Evolutionary conservation across 2,113 vertebrate species (phyloP).

Genomic region (Notothenia rossii): DNA sequence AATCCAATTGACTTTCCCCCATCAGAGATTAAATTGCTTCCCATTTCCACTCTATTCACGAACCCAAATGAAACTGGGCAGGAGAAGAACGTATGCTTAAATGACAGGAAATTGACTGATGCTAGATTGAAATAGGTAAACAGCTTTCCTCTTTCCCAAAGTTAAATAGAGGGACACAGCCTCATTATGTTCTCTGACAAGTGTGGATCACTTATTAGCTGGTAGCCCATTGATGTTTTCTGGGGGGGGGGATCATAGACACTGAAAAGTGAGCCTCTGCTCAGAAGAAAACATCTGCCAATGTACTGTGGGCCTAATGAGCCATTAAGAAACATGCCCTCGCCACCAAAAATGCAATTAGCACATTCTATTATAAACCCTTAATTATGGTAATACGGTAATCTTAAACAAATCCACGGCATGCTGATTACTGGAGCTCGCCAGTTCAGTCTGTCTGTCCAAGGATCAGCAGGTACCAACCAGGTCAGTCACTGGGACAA

Average conservation of each 20-base stretch:
- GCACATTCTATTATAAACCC: conserved; percentile 86
- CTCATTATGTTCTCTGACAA: conserved; percentile 63
- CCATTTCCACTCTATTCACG: conserved; percentile 81
- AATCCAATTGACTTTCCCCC: conserved; percentile 82
- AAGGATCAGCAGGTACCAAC: conserved; percentile 81
- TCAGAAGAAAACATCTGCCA: conserved; percentile 84
- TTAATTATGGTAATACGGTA: conserved; percentile 87
- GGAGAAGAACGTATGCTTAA: conserved; percentile 74
- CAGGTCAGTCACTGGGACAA: conserved; percentile 82
- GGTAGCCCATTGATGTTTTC: conserved; percentile 48
- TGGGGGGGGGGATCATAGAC: conserved; percentile 64
- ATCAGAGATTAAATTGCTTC: conserved; percentile 81
- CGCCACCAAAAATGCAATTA: conserved; percentile 88
- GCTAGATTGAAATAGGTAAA: conserved; percentile 69
- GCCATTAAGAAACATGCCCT: conserved; percentile 86
- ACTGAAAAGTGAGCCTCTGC: conserved; percentile 70
- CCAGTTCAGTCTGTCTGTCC: conserved; percentile 79
- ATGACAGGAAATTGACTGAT: conserved; percentile 79
- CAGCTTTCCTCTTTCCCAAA: conserved; percentile 50
- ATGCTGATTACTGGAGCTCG: conserved; percentile 79
- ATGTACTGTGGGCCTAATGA: conserved; percentile 84
- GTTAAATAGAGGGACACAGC: conserved; percentile 48
- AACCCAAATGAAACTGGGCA: conserved; percentile 74
- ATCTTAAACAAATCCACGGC: conserved; percentile 87
- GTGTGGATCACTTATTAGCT: conserved; percentile 48